Evolutionary conservation across 2,113 vertebrate species (phyloP).

Genomic region (Zingel zingel): DNA sequence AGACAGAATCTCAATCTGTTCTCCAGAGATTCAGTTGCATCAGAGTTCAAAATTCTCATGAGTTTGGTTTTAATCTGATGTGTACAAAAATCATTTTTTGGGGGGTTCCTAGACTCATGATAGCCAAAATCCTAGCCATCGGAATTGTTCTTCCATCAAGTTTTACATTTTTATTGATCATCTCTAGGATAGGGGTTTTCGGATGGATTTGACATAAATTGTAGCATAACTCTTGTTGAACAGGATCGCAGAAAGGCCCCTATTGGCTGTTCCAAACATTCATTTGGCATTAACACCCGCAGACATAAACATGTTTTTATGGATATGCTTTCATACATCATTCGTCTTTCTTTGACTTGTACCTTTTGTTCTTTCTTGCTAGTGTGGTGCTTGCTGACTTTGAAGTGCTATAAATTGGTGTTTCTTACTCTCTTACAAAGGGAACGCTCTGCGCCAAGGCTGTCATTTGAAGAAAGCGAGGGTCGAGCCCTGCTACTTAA

Average conservation of each 20-base stretch:
- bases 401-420: conserved; percentile 10
- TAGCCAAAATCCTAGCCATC: not conserved
- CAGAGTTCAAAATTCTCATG: not conserved
- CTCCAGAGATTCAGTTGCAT: not conserved
- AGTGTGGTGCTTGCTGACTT: not conserved
- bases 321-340: not conserved
- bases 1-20: not conserved
- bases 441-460: conserved; percentile 74
- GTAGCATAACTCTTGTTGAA: not conserved
- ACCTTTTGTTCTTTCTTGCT: not conserved
- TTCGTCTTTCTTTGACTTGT: conserved; percentile 1
- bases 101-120: no score
- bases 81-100: not conserved
- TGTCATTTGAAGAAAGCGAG: conserved; percentile 89
- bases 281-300: not conserved
- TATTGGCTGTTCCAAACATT: not conserved
- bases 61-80: not conserved
- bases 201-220: not conserved
- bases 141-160: no score
- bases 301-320: not conserved
- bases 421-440: conserved; percentile 76
- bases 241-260: not conserved
- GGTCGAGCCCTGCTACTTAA: conserved; percentile 90
- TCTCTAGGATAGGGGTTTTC: not conserved
- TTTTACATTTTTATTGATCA: not conserved